Evolutionary conservation across 2,888 invertebrate genomes (phyloP), one percentile per base, ranked within the genome.

Genomic region (Xylophagus ater): DNA sequence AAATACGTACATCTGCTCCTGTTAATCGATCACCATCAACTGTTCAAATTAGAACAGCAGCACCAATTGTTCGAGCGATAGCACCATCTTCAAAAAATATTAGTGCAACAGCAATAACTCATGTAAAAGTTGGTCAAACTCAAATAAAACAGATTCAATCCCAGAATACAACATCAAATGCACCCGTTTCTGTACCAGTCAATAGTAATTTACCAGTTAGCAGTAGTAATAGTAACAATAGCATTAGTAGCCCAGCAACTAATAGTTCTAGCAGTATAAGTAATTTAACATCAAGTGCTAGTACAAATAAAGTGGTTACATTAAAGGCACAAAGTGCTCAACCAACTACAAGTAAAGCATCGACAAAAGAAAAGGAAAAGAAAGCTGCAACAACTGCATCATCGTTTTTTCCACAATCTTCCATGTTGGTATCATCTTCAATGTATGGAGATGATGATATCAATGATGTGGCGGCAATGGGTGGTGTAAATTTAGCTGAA

Each of bases 381-480:
- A 80, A 78, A 55, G 49, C 59, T 3, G 56, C 59, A 21, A 57
- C 61, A 3, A 55, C 59, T 50, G 50, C 61, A 58, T 48, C 67
- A 56, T 58, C 59, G 30, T 60, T 62, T 71, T 57, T 71, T 69
- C 60, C 71, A 68, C 59, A 71, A 67, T 67, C 59, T 45, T 59
- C 62, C 35, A 63, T 63, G 55, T 58, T 58, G 44, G 55, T 57
- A 54, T 63, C 62, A 68, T 77, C 63, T 21, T 60, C 63, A 12
- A 59, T 65, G 51, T 73, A 74, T 45, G 89, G 87, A 29, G 92
- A 93, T 56, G 94, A 94, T 60, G 94, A 97, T 62, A 93, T 96
- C 55, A 97, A 96, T 58, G 96, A 97, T 68, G 96, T 97, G 10
- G 94, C 96, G 20, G 93, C 96, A 8, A 96, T 97, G 96, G 96